Conservation (phyloP, 2,113 vertebrate genomes). For the Genyomyrus donnyi region DNA sequence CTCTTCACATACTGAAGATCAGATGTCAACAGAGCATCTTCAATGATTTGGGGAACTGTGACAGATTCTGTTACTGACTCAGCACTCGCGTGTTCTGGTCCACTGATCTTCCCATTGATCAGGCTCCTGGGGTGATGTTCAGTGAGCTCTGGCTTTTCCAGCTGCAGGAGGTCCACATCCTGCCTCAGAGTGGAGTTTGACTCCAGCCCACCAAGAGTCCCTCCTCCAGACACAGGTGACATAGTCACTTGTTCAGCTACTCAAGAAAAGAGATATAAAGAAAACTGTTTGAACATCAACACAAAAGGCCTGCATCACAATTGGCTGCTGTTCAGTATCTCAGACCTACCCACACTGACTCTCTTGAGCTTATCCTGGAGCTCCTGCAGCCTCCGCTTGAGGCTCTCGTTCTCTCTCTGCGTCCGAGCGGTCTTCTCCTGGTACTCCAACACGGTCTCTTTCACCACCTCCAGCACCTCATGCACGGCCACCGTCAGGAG, state of each 20-base stretch:
- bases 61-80: not conserved
- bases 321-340: not conserved
- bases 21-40: too few species aligned
- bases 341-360: constrained; percentile 34
- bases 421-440: constrained; percentile 53
- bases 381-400: constrained; percentile 45
- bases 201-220: not conserved
- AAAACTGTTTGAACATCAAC: too few species aligned
- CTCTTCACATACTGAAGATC: not conserved
- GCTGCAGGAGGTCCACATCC: not conserved
- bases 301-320: not conserved
- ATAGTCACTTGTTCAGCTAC: constrained; percentile 23
- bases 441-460: constrained; percentile 53
- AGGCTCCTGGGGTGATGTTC: not conserved
- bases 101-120: not conserved
- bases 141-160: not conserved
- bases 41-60: not conserved
- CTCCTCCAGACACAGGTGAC: not conserved
- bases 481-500: constrained; percentile 49
- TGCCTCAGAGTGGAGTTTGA: not conserved
- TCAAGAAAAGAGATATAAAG: constrained; percentile 14
- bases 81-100: not conserved
- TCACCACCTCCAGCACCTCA: constrained; percentile 58
- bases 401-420: constrained; percentile 51
- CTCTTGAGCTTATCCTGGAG: constrained; percentile 29